Conservation (phyloP, 2,888 invertebrate species). For the Tridacna crocea region DNA sequence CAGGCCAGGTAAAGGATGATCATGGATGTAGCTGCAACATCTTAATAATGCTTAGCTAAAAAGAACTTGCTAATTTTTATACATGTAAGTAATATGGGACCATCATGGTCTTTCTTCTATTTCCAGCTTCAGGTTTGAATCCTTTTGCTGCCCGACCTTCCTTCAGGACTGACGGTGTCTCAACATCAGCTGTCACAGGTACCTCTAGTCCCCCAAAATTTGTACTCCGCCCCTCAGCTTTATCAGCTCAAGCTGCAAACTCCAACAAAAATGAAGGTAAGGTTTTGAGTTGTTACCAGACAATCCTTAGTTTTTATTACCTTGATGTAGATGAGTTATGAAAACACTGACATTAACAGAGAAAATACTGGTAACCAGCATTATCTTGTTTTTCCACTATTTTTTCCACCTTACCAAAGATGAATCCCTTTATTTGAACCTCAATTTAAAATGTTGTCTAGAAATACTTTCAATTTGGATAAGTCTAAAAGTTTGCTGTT, state of each 20-base stretch:
- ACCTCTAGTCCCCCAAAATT: slow-evolving; percentile 67
- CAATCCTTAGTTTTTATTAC: not conserved
- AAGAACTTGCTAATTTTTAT: too few relatives aligned
- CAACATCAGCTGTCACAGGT: slow-evolving; percentile 51
- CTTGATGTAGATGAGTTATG: not conserved
- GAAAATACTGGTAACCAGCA: not conserved
- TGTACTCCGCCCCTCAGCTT: slow-evolving; percentile 70
- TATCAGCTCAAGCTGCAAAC: slow-evolving; percentile 68
- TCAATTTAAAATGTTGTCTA: too few relatives aligned
- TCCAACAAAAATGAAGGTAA: slow-evolving; percentile 29
- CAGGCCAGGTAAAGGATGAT: too few relatives aligned
- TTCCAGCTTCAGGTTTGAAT: slow-evolving; percentile 23
- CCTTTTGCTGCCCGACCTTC: slow-evolving; percentile 65
- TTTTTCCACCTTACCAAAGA: not conserved
- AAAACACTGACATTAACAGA: not conserved
- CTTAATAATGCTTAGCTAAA: too few relatives aligned
- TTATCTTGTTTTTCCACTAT: not conserved
- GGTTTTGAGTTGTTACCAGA: not conserved
- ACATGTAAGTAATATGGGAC: too few relatives aligned
- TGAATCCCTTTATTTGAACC: too few relatives aligned
- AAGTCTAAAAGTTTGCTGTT: too few relatives aligned
- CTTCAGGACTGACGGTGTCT: slow-evolving; percentile 71
- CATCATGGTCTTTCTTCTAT: not conserved
- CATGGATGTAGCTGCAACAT: too few relatives aligned
- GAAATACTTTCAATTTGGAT: too few relatives aligned